Percentiles rank a stretch among this genome's conserved stretches.
Evolutionary conservation across 2,888 invertebrate genomes (phyloP).

Genomic region (Trissoscelio sp.): DNA sequence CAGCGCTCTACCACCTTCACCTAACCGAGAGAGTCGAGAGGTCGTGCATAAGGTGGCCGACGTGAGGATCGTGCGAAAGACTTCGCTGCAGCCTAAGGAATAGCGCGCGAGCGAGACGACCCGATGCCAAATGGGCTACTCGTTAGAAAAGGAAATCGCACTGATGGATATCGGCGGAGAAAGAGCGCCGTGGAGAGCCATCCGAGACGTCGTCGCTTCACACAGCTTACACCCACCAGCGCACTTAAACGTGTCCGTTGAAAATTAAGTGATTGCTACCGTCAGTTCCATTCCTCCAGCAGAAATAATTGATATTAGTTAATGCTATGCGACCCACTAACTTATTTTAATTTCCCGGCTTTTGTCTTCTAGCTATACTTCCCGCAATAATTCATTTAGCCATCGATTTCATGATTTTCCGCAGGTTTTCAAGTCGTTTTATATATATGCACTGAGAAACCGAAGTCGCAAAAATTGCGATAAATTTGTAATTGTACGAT

Average conservation of each 20-base stretch:
- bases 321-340: conserved; percentile 56
- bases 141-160: conserved; percentile 60
- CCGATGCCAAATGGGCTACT: conserved; percentile 26
- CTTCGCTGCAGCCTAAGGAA: conserved; percentile 49
- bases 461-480: too few species aligned
- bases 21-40: conserved; percentile 73
- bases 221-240: conserved; percentile 64
- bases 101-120: conserved; percentile 49
- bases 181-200: conserved; percentile 64
- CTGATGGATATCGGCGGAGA: conserved; percentile 67
- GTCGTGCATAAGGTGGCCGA: conserved; percentile 82
- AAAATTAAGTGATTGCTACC: conserved; percentile 68
- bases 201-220: conserved; percentile 68
- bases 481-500: too few species aligned
- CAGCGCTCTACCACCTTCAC: conserved; percentile 68
- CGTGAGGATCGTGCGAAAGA: conserved; percentile 82
- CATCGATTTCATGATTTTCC: too few species aligned
- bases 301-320: conserved; percentile 61
- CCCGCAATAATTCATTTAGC: conserved; percentile 3
- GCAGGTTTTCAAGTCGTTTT: too few species aligned
- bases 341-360: conserved; percentile 23
- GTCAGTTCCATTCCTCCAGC: conserved; percentile 39
- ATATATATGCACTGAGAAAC: too few species aligned
- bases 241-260: conserved; percentile 56
- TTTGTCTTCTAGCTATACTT: conserved; percentile 10